Percentiles rank a stretch among this genome's conserved stretches.
These are phyloP conservation scores for Gonatopus flavifemur DNA, from an alignment of 1,140 invertebrate species.

Conservation along the genomic window DNA sequence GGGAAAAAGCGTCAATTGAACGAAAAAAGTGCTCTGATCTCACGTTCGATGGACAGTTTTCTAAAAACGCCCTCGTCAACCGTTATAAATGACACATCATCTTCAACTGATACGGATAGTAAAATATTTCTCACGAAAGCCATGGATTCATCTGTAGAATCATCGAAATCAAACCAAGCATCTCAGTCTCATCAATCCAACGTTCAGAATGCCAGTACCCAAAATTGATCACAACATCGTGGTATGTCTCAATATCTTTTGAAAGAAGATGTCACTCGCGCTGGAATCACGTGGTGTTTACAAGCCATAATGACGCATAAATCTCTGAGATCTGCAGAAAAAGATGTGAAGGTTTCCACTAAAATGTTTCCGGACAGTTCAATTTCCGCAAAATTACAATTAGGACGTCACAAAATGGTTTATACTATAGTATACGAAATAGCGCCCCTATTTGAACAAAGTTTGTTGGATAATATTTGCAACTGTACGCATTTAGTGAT, in stretches of 20 bases:
- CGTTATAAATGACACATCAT: no score
- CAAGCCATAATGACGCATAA: conserved; percentile 5
- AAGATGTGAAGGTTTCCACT: conserved; percentile 1
- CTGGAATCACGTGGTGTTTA: conserved; percentile 19
- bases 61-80: no score
- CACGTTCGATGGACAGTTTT: not conserved
- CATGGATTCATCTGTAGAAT: not conserved
- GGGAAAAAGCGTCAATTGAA: not conserved
- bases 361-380: conserved; percentile 8
- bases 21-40: not conserved
- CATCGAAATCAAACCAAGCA: not conserved
- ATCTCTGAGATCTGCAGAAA: conserved; percentile 7
- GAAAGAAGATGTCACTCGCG: conserved; percentile 14
- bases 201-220: not conserved
- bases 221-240: not conserved
- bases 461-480: conserved; percentile 3
- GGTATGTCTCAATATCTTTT: no score
- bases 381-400: conserved; percentile 2
- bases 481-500: conserved; percentile 5
- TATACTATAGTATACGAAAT: conserved; percentile 6
- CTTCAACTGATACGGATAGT: no score
- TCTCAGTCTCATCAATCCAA: not conserved
- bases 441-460: conserved; percentile 3
- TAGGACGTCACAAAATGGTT: conserved; percentile 5
- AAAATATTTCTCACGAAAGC: not conserved